Conservation (phyloP, 2,113 vertebrate species). For the Romanogobio albipinnatus region DNA sequence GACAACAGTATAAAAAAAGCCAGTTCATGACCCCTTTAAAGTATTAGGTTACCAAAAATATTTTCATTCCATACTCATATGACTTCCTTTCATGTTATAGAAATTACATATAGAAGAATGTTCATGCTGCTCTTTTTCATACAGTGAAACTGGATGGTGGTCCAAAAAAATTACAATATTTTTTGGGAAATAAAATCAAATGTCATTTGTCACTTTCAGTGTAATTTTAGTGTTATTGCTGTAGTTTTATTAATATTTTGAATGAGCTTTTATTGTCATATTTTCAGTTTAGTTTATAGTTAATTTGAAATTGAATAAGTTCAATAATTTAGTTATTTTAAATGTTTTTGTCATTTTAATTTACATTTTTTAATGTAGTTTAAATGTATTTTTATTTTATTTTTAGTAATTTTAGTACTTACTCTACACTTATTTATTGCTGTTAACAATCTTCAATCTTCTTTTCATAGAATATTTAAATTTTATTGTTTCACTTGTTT, state of each 20-base stretch:
- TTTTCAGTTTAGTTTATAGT: background rate
- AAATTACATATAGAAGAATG: background rate
- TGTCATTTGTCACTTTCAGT: background rate
- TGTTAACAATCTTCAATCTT: background rate
- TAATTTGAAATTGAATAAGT: background rate
- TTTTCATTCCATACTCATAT: background rate
- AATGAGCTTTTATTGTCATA: background rate
- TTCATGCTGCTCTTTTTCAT: background rate
- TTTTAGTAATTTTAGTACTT: background rate
- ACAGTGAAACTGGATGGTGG: background rate
- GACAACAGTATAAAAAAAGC: no score
- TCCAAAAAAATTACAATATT: no score
- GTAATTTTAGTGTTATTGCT: background rate
- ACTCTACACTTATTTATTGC: background rate
- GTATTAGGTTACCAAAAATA: background rate
- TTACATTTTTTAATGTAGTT: background rate
- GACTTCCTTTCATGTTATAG: background rate
- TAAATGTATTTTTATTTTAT: background rate
- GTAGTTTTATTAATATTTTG: background rate
- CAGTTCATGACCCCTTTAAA: background rate
- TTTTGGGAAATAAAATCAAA: background rate
- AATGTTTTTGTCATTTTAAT: background rate
- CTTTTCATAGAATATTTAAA: background rate
- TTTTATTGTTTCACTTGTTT: background rate
- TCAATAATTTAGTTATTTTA: background rate